Evolutionary conservation across 2,888 invertebrate species (phyloP).

Genomic region (Ormyrus pomaceus): DNA sequence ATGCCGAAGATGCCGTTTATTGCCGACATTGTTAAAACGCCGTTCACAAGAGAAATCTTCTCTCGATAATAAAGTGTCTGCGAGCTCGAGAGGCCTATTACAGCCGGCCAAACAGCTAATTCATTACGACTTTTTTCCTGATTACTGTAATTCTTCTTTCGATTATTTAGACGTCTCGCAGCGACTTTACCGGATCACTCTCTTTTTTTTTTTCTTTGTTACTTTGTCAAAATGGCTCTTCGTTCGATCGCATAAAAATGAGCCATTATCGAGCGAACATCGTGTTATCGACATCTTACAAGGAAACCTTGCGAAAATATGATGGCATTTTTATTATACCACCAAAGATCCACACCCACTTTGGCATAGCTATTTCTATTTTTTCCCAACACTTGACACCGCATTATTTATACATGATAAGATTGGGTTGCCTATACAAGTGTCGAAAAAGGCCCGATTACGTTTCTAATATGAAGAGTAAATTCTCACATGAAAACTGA

Average conservation of each 20-base stretch:
- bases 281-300: too few species aligned
- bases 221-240: too few species aligned
- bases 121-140: slow-evolving; percentile 7
- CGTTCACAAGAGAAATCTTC: slow-evolving; percentile 45
- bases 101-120: slow-evolving; percentile 29
- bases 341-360: neutral
- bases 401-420: neutral
- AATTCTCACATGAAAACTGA: slow-evolving; percentile 1
- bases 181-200: too few species aligned
- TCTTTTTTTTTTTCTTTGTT: too few species aligned
- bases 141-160: too few species aligned
- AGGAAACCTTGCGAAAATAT: too few species aligned
- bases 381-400: neutral
- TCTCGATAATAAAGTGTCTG: slow-evolving; percentile 46
- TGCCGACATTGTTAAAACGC: slow-evolving; percentile 49
- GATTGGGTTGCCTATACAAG: slow-evolving; percentile 8
- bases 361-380: neutral
- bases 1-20: slow-evolving; percentile 49
- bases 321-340: too few species aligned
- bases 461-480: too few species aligned
- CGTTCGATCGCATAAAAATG: neutral
- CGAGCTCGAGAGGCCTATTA: slow-evolving; percentile 13
- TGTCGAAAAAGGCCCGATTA: neutral
- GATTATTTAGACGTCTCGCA: too few species aligned
- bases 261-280: neutral